Conservation (phyloP, 2,113 vertebrate genomes). For the Leptobrachium leishanense region DNA sequence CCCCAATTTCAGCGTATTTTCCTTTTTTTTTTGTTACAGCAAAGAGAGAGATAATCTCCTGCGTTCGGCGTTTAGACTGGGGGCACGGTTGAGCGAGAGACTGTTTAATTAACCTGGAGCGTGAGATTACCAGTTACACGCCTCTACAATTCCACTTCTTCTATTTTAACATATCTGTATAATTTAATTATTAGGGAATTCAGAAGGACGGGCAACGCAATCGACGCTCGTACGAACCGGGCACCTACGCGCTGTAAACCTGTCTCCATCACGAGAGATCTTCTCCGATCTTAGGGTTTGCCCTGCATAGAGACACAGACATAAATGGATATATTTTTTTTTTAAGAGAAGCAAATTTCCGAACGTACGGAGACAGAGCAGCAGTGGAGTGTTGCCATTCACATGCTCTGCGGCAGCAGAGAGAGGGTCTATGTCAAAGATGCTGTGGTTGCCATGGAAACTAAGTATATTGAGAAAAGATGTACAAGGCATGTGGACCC, state of each 20-base stretch:
- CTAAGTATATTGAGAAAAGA: conserved; percentile 5
- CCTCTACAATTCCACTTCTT: too few species aligned
- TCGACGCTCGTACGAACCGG: too few species aligned
- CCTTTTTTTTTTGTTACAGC: too few species aligned
- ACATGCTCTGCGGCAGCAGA: conserved; percentile 10
- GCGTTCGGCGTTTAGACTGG: too few species aligned
- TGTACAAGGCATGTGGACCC: conserved; percentile 9
- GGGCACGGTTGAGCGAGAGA: too few species aligned
- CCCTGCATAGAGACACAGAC: background rate
- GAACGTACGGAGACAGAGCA: background rate
- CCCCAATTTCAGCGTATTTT: too few species aligned
- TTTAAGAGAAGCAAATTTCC: background rate
- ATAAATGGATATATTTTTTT: background rate
- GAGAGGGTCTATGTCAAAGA: conserved; percentile 9
- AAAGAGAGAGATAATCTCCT: too few species aligned
- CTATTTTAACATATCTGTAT: background rate
- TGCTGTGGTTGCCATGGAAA: conserved; percentile 10
- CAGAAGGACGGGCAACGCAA: background rate
- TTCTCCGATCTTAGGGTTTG: too few species aligned
- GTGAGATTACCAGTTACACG: too few species aligned
- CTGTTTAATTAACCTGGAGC: too few species aligned
- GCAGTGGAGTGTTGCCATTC: background rate
- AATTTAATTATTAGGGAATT: background rate
- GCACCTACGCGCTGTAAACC: too few species aligned
- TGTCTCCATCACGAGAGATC: too few species aligned